Evolutionary conservation across 2,888 invertebrate genomes (phyloP).

Genomic region (Aphidoletes aphidimyza): DNA sequence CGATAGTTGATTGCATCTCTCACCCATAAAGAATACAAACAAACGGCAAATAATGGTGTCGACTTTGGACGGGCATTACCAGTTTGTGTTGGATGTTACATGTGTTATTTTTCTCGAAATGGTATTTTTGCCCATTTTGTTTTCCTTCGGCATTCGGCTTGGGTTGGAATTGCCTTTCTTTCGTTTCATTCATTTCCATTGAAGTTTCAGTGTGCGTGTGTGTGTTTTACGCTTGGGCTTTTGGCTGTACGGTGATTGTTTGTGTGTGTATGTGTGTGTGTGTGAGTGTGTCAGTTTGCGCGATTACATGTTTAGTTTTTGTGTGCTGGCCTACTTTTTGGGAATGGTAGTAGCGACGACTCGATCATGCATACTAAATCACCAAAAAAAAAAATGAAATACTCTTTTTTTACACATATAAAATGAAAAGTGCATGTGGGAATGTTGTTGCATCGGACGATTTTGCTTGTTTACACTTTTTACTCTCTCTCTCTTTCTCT

Average conservation of each 20-base stretch:
- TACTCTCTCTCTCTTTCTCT: no score
- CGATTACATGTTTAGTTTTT: neutral
- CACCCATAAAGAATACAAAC: conserved; percentile 44
- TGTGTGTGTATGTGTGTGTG: no score
- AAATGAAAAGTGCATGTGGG: no score
- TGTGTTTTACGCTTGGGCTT: neutral
- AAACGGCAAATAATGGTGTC: conserved; percentile 32
- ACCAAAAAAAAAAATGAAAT: no score
- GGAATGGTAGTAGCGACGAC: neutral
- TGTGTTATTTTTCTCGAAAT: conserved; percentile 24
- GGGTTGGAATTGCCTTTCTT: neutral
- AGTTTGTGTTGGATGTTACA: conserved; percentile 46
- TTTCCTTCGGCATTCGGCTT: neutral
- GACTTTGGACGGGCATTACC: conserved; percentile 24
- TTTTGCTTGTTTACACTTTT: conserved; percentile 18
- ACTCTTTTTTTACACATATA: no score
- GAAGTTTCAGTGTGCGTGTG: conserved; percentile 12
- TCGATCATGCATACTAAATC: conserved; percentile 41
- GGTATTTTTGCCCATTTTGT: conserved; percentile 37
- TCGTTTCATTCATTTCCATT: neutral
- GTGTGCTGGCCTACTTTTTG: conserved; percentile 41
- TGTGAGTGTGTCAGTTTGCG: no score
- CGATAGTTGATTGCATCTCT: conserved; percentile 33
- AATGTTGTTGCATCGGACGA: neutral
- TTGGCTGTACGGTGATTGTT: neutral